Percentiles rank a stretch among this genome's conserved stretches.
These are phyloP conservation scores for Parascotia fuliginaria DNA, from an alignment of 2,888 invertebrate genomes.

Conservation along the genomic window DNA sequence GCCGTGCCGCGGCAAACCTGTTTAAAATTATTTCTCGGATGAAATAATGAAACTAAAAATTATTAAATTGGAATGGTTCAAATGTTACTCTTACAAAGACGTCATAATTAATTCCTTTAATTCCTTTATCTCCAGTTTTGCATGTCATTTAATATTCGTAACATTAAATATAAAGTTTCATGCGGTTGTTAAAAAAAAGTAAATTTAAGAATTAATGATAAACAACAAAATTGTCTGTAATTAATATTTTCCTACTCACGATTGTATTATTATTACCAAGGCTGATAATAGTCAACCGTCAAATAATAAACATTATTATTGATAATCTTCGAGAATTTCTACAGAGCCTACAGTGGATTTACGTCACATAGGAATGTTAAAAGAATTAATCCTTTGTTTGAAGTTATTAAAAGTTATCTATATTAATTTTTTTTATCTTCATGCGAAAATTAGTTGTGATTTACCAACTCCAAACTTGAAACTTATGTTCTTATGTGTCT, in stretches of 20 bases:
- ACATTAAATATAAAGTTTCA: not conserved
- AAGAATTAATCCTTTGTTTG: no score
- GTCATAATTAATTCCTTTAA: not conserved
- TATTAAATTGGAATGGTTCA: no score
- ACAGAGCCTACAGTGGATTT: constrained; percentile 23
- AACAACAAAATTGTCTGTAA: constrained; percentile 24
- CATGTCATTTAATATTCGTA: not conserved
- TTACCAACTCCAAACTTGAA: no score
- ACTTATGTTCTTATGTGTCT: not conserved
- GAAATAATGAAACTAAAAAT: no score
- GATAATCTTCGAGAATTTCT: constrained; percentile 22
- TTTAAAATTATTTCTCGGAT: constrained; percentile 51
- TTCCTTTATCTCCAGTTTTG: not conserved
- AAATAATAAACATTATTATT: constrained; percentile 34
- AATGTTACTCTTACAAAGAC: not conserved
- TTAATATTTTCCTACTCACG: constrained; percentile 30
- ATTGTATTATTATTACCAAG: constrained; percentile 19
- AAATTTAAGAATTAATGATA: constrained; percentile 6
- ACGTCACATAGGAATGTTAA: no score
- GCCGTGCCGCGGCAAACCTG: constrained; percentile 49
- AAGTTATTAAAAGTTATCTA: no score
- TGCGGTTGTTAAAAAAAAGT: not conserved
- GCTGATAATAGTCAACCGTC: constrained; percentile 24
- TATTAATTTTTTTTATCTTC: no score
- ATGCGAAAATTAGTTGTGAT: no score